Conservation (phyloP, 2,113 vertebrate genomes). For the Megaleporinus macrocephalus region DNA sequence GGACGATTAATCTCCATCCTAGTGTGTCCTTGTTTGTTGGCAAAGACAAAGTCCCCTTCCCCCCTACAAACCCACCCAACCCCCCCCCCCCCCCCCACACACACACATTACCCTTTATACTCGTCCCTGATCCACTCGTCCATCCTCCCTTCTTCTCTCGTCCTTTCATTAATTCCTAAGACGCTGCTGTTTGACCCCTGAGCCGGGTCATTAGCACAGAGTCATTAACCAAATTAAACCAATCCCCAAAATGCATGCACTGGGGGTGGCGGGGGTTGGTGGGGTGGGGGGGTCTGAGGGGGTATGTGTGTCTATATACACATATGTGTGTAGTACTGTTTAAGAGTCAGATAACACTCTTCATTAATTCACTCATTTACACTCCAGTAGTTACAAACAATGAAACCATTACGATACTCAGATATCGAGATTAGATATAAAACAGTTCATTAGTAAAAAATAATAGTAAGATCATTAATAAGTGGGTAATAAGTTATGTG, state of each 20-base stretch:
- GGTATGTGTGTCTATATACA: background rate
- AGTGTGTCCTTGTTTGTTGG: constrained; percentile 71
- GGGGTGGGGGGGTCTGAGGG: constrained; percentile 63
- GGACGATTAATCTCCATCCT: constrained; percentile 68
- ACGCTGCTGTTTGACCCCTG: constrained; percentile 73
- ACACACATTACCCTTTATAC: background rate
- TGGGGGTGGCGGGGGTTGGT: no score
- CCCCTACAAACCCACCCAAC: constrained; percentile 1
- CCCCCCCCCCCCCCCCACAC: background rate
- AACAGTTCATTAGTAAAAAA: no score
- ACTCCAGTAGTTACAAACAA: no score
- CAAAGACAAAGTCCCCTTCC: constrained; percentile 69
- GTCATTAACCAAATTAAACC: constrained; percentile 87
- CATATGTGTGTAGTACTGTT: no score
- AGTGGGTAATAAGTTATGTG: no score
- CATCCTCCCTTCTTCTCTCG: background rate
- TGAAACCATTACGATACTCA: no score
- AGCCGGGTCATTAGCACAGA: constrained; percentile 81
- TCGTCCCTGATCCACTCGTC: background rate
- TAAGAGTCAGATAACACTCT: no score
- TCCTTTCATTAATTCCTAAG: constrained; percentile 66
- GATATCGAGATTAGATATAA: no score
- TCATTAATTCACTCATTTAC: no score
- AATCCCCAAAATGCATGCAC: constrained; percentile 82
- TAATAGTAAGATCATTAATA: no score